A percentile compares a stretch with the other conserved stretches of the same genome.
Evolutionary conservation across 1,140 invertebrate species (phyloP).

Genomic region (Adelges cooleyi): DNA sequence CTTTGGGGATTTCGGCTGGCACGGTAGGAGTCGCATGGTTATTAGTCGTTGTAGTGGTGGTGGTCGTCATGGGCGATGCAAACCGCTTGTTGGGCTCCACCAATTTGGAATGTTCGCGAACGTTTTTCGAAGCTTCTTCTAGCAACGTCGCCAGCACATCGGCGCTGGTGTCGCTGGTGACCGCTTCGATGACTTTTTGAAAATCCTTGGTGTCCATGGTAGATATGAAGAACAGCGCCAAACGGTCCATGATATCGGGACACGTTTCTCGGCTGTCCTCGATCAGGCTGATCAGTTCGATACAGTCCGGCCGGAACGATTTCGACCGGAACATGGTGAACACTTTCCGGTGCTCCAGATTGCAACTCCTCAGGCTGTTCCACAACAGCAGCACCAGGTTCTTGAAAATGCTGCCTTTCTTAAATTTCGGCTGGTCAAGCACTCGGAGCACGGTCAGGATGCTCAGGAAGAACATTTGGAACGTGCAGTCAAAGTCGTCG

Average conservation of each 20-base stretch:
- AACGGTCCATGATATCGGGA: neutral
- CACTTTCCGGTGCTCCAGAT: neutral
- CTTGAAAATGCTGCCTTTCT: constrained; percentile 19
- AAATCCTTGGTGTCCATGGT: neutral
- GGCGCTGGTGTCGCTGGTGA: neutral
- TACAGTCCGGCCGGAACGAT: neutral
- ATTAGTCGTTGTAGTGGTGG: neutral
- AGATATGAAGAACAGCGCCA: constrained; percentile 14
- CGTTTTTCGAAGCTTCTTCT: neutral
- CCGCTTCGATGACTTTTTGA: neutral
- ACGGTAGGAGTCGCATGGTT: no score
- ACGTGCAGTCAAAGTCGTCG: neutral
- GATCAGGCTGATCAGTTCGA: constrained; percentile 8
- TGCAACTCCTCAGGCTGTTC: neutral
- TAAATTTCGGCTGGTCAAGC: constrained; percentile 10
- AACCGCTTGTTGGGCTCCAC: neutral
- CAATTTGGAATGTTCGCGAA: neutral
- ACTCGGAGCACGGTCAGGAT: constrained; percentile 11
- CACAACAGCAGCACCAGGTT: constrained; percentile 8
- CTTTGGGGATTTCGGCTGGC: no score
- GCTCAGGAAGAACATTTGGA: constrained; percentile 20
- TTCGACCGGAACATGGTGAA: neutral
- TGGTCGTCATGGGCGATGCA: neutral
- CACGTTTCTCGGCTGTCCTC: constrained; percentile 2
- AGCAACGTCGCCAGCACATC: neutral